A percentile compares a stretch with the other conserved stretches of the same genome.
Conservation (phyloP, 2,888 invertebrate genomes). For the Phaonia tiefii region DNA sequence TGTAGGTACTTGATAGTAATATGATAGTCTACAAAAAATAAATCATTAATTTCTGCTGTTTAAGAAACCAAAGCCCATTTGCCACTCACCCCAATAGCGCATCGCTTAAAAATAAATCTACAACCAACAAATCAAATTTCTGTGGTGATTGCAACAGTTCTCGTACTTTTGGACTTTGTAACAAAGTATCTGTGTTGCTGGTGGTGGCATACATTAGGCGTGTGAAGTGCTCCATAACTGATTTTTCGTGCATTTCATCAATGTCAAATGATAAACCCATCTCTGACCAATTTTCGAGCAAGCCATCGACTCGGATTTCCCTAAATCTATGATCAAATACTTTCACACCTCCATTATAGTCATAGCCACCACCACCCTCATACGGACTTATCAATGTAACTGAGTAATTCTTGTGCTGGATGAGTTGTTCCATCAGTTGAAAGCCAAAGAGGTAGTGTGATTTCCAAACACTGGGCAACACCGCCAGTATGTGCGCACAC, state of each 20-base stretch:
- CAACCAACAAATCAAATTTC: conserved; percentile 78
- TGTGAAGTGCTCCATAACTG: conserved; percentile 78
- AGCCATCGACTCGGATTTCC: conserved; percentile 76
- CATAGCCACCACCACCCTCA: conserved; percentile 33
- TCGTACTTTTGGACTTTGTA: conserved; percentile 74
- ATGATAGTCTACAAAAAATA: conserved; percentile 75
- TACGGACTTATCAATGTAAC: conserved; percentile 78
- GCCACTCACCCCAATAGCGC: conserved; percentile 78
- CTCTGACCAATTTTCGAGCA: conserved; percentile 77
- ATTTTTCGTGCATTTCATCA: conserved; percentile 76
- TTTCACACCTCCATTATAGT: neutral
- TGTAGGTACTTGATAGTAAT: conserved; percentile 78
- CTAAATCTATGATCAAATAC: conserved; percentile 70
- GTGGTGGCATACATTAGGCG: conserved; percentile 78
- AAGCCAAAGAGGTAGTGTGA: conserved; percentile 79
- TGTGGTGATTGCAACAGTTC: conserved; percentile 74
- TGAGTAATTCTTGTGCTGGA: conserved; percentile 75
- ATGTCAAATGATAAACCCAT: conserved; percentile 78
- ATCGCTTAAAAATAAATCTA: conserved; percentile 82
- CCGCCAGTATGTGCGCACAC: conserved; percentile 77
- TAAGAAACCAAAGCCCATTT: neutral
- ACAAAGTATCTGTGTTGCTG: conserved; percentile 76
- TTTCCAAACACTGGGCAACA: conserved; percentile 79
- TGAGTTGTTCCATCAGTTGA: conserved; percentile 75
- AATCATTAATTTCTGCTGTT: neutral